Base-by-base conservation (phyloP, 2,797 vertebrate species). In the Poeciliopsis gracilis region DNA sequence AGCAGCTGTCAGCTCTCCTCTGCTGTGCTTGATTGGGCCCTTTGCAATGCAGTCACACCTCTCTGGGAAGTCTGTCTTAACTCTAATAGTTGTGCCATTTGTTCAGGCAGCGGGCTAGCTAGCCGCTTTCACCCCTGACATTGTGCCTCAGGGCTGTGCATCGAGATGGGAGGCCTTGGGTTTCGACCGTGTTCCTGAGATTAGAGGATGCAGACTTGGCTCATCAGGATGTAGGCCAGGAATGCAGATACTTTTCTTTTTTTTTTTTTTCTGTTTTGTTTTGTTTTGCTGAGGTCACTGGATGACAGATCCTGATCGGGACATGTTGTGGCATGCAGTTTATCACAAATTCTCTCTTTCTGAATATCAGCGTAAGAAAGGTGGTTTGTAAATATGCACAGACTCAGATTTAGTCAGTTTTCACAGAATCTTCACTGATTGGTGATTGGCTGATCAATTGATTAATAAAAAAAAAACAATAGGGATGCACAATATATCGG, bases 81-180 rank as follows among this genome's bases (percentile, higher is more conserved):
- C 84, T 72, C 81, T 93, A 92, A 94, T 94, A 83, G 86, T 71
- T 0, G 63, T 94, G 87, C 91, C 92, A 92, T 95, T 95, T 95
- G 86, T 86, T 89, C 81, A 71, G 89, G 88, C 90, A 88, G 90
- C 84, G 83, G 85, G 61, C 77, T 75, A 86, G 89, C 86, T 86
- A 82, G 77, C 83, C 80, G 82, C 83, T 78, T 84, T 81, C 81
- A 76, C 82, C 84, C 82, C 81, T 77, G 80, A 79, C 80, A 55
- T 71, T 51, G 75, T 77, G 83, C 87, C 89, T 84, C 51, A 74
- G 83, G 89, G 79, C 86, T 82, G 80, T 69, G 0, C 77, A 87
- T 86, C 36, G 76, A 75, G 86, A 84, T 55, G 75, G 61, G 82
- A 82, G 69, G 90, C 83, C 83, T 85, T 83, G 77, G 84, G 80